Evolutionary conservation across 35 echinoderm and acorn worm species (phyloP), one percentile per base, ranked within the genome.

Genomic region (Lytechinus pictus): DNA sequence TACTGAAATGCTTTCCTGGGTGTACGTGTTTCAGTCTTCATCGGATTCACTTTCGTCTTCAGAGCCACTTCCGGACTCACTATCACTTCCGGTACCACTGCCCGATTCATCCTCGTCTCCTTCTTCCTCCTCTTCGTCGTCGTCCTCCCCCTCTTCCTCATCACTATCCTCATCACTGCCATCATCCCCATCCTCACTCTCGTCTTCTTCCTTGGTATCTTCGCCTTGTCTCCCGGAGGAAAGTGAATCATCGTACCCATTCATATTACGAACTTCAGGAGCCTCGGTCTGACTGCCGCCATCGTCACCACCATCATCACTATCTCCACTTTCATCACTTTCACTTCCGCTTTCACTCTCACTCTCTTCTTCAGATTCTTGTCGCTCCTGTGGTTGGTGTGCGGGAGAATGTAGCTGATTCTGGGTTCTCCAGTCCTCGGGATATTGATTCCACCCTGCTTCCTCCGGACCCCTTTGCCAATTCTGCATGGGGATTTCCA

Each of bases 21-120:
- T 16, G 19, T 24, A 79, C n/a, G 66, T 16, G n/a, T n/a, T 24
- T 79, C 66, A 79, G 16, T 79, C 66, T 24, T 79, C 29, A 52
- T 90, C 28, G 52, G 52, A 90, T 90, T 54, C 28, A 90, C 88
- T 90, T 90, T 54, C 88, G 52, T 90, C 88, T 52, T 90, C 88
- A 52, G 88, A 90, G 29, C 88, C 88, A 90, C 88, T 90, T 29
- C 88, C 88, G 14, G 88, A 90, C 52, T 44, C 88, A 90, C 88
- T 90, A 4, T 54, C 88, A 90, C 88, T 90, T 19, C 52, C 88
- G n/a, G 88, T 52, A 54, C 52, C 88, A 51, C 88, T 90, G 52
- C 88, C 88, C 52, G 88, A 28, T 52, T 44, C 28, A 3, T 54
- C 86, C 3, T 88, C 86, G 9, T 88, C 86, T 24, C 27, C 86